A percentile compares a stretch with the other conserved stretches of the same genome.
phyloP scores from a whole-genome alignment of 2,888 invertebrate species.

The Morpho achilles region DNA sequence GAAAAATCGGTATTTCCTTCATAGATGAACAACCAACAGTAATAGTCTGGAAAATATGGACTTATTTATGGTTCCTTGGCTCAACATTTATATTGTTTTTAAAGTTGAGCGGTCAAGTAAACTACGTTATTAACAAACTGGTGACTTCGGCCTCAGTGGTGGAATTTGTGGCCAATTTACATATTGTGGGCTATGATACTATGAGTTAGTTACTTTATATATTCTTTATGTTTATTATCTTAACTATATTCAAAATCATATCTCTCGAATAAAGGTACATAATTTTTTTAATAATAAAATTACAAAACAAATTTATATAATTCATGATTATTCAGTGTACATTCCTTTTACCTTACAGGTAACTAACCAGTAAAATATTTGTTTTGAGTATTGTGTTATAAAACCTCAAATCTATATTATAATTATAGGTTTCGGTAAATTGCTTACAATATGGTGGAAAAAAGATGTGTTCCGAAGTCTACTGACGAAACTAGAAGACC shows the following conservation, averaged over 20 bases:
- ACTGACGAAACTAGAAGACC: conserved; percentile 50
- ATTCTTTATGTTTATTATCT: not conserved
- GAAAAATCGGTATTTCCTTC: conserved; percentile 47
- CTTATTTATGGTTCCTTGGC: conserved; percentile 31
- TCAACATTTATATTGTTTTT: conserved; percentile 38
- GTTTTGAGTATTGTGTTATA: too few relatives aligned
- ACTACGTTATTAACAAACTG: conserved; percentile 42
- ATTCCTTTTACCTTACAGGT: too few relatives aligned
- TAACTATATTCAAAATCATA: not conserved
- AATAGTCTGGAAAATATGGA: conserved; percentile 32
- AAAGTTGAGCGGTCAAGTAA: conserved; percentile 39
- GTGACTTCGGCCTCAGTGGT: conserved; percentile 43
- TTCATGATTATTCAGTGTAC: too few relatives aligned
- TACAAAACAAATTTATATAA: too few relatives aligned
- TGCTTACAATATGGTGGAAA: conserved; percentile 56
- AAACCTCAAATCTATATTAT: too few relatives aligned
- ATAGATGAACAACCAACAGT: conserved; percentile 39
- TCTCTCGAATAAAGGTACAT: too few relatives aligned
- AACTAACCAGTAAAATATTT: too few relatives aligned
- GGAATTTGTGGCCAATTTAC: conserved; percentile 51
- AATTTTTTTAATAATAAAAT: too few relatives aligned
- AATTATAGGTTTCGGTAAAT: conserved; percentile 50
- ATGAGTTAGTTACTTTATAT: conserved; percentile 47
- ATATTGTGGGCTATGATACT: conserved; percentile 56
- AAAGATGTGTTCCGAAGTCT: conserved; percentile 48